Evolutionary conservation across 2,113 vertebrate genomes (phyloP), one percentile per base, ranked within the genome.

Genomic region (Rana temporaria): DNA sequence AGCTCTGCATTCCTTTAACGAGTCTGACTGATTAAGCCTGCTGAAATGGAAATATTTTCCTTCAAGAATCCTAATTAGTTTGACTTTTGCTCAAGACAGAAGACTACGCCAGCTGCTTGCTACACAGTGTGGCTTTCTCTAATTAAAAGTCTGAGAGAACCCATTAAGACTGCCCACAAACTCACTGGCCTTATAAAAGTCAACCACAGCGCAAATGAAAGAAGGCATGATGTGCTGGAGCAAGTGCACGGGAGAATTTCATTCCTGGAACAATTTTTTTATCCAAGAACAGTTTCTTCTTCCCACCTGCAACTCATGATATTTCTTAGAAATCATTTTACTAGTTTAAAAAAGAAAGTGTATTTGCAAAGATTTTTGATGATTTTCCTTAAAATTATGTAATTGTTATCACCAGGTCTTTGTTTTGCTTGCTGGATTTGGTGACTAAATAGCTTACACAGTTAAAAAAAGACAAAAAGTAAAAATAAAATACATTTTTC

Each of bases 21-120:
- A 85, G 77, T 85, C 86, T 79, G 24, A 87, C 90, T 93, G 90
- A 94, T 94, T 94, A 93, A 87, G 91, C 85, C 92, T 94, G 93
- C 92, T 87, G 88, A 79, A 89, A 89, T 88, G 92, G 90, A 84
- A 87, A 87, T 75, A 88, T 88, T 90, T 84, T 76, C 89, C 91
- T 89, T 81, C 1, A 80, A 89, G 92, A 94, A 94, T 92, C 90
- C 91, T 93, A 94, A 95, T 94, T 93, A 94, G 92, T 90, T 91
- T 89, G 93, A 93, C 93, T 94, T 92, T 88, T 92, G 91, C 89
- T 91, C 91, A 93, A 93, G 91, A 92, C 84, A 79, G 89, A 90
- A 90, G 90, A 93, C 88, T 93, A 85, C 89, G 89, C 92, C 92
- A 94, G 92, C 92, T 94, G 92, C 90, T 91, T 91, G 86, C 88